Evolutionary conservation across 2,113 vertebrate species (phyloP).

Genomic region (Burhinus bistriatus): DNA sequence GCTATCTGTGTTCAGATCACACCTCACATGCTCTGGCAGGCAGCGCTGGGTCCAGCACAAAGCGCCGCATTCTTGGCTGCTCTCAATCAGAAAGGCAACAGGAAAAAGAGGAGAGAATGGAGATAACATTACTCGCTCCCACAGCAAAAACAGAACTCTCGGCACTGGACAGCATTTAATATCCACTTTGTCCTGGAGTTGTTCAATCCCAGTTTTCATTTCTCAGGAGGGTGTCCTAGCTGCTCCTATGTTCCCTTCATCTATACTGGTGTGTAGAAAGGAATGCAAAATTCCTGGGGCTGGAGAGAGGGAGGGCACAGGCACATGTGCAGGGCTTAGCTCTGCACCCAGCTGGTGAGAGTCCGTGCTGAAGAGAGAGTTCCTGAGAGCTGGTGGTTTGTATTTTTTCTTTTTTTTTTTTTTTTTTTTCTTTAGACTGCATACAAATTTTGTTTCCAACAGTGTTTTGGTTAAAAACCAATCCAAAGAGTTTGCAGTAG

Average conservation of each 20-base stretch:
- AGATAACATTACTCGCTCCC: not conserved
- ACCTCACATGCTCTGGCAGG: accelerated
- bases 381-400: not conserved
- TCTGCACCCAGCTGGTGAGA: not conserved
- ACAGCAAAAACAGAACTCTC: not conserved
- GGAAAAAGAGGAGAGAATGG: not conserved
- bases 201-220: not conserved
- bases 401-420: not conserved
- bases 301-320: not conserved
- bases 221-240: not conserved
- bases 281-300: not conserved
- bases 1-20: not conserved
- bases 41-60: accelerated
- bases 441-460: not conserved
- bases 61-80: accelerated
- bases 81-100: not conserved
- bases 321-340: accelerated
- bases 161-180: not conserved
- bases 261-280: not conserved
- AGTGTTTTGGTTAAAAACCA: not conserved
- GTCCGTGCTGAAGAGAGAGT: not conserved
- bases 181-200: not conserved
- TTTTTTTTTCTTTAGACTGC: not conserved
- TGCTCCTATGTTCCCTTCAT: not conserved
- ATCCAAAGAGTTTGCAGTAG: not conserved